Conservation (phyloP, 2,113 vertebrate species). For the Psephotus haematonotus region DNA sequence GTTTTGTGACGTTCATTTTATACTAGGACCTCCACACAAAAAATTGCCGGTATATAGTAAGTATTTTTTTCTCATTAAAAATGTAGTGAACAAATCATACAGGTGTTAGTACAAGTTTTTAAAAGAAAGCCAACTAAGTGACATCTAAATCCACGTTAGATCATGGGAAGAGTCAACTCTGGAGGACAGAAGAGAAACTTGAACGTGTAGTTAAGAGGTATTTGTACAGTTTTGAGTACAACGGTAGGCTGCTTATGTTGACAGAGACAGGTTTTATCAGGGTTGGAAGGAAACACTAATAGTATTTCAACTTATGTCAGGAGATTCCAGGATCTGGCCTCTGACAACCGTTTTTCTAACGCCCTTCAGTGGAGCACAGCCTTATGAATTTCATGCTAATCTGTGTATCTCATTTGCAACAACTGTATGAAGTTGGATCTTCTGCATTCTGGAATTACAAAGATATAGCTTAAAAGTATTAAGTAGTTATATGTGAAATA, state of each 20-base stretch:
- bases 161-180: neutral
- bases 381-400: neutral
- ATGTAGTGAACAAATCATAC: neutral
- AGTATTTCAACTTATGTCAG: neutral
- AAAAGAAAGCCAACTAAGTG: neutral
- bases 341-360: neutral
- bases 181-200: neutral
- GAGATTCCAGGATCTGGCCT: neutral
- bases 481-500: neutral
- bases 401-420: neutral
- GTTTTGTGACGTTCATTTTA: neutral
- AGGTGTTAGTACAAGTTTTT: neutral
- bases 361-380: neutral
- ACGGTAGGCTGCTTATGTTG: neutral
- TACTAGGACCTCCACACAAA: neutral
- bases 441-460: neutral
- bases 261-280: neutral
- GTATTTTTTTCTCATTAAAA: neutral
- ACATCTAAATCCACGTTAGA: neutral
- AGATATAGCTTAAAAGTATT: neutral
- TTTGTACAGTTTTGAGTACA: neutral
- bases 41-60: neutral
- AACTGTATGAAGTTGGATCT: neutral
- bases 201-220: neutral
- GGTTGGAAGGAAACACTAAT: neutral